Evolutionary conservation across 2,797 vertebrate species (phyloP).

Genomic region (Peromyscus aztecus): DNA sequence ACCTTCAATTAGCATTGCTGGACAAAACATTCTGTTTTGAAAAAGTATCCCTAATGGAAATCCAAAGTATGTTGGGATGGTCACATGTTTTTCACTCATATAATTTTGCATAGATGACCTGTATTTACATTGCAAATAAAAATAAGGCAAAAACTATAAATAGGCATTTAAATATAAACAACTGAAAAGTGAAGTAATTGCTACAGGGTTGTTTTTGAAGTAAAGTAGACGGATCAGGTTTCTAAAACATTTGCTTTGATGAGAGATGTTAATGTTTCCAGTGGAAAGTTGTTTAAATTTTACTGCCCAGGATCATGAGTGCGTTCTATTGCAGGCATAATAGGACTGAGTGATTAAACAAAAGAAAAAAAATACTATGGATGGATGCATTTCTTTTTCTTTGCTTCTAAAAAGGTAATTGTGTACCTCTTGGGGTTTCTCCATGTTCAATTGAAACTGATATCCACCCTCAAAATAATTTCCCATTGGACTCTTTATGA

Average conservation of each 20-base stretch:
- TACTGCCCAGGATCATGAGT: neutral
- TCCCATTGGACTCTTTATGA: neutral
- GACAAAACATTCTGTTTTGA: neutral
- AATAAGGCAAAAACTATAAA: conserved; percentile 20
- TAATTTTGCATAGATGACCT: conserved; percentile 20
- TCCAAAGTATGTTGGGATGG: neutral
- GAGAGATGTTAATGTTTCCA: conserved; percentile 2
- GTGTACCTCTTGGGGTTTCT: neutral
- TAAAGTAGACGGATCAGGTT: conserved; percentile 8
- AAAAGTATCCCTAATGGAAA: conserved; percentile 47
- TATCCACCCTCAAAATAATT: conserved; percentile 29
- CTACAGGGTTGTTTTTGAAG: neutral
- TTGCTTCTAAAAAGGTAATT: neutral
- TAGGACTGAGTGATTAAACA: neutral
- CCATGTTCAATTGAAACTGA: neutral
- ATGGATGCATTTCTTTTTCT: neutral
- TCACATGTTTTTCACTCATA: neutral
- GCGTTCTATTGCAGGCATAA: neutral
- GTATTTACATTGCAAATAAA: neutral
- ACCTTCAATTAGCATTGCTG: conserved; percentile 16
- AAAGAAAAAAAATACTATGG: neutral
- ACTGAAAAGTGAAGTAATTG: conserved; percentile 46
- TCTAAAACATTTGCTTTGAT: conserved; percentile 66
- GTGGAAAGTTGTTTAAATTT: conserved; percentile 42
- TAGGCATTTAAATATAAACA: conserved; percentile 1